Conservation (phyloP, 1,140 invertebrate genomes). For the Brachystomella parvula region DNA sequence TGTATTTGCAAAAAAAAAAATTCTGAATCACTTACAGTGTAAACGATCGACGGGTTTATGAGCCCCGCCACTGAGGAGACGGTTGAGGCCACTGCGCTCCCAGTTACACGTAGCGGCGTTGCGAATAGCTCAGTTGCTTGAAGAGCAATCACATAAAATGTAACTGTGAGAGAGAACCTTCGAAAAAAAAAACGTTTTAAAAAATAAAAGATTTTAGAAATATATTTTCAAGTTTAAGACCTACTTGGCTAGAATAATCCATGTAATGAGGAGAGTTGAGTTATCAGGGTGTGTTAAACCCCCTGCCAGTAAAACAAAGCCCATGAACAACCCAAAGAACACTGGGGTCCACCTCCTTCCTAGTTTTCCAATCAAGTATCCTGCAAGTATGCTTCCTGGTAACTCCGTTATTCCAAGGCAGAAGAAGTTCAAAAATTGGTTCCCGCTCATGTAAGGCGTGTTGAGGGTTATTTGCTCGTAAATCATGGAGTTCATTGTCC, state of each 20-base stretch:
- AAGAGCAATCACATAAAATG: constrained; percentile 43
- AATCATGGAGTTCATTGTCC: constrained; percentile 19
- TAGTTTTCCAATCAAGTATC: constrained; percentile 24
- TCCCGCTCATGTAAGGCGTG: constrained; percentile 54
- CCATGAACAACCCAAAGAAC: constrained; percentile 7
- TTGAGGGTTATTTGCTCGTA: constrained; percentile 55
- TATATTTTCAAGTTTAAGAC: background rate
- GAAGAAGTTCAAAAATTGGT: constrained; percentile 60
- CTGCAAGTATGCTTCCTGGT: constrained; percentile 41
- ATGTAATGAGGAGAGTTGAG: background rate
- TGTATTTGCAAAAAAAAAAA: no score
- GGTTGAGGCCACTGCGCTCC: constrained; percentile 54
- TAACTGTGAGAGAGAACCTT: constrained; percentile 43
- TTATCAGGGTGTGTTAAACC: no score
- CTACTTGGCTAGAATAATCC: background rate
- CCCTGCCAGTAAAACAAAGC: background rate
- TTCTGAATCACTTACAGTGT: constrained; percentile 43
- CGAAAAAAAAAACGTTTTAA: constrained; percentile 18
- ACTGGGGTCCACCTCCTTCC: constrained; percentile 33
- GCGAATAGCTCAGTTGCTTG: constrained; percentile 60
- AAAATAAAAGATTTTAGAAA: background rate
- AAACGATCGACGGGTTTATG: constrained; percentile 47
- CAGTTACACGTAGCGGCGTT: constrained; percentile 56
- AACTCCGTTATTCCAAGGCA: constrained; percentile 55
- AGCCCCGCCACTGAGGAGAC: constrained; percentile 49